Percentiles rank a stretch among this genome's conserved stretches.
These are phyloP conservation scores for Magallana nippona DNA, from an alignment of 2,888 invertebrate species.

Conservation along the genomic window DNA sequence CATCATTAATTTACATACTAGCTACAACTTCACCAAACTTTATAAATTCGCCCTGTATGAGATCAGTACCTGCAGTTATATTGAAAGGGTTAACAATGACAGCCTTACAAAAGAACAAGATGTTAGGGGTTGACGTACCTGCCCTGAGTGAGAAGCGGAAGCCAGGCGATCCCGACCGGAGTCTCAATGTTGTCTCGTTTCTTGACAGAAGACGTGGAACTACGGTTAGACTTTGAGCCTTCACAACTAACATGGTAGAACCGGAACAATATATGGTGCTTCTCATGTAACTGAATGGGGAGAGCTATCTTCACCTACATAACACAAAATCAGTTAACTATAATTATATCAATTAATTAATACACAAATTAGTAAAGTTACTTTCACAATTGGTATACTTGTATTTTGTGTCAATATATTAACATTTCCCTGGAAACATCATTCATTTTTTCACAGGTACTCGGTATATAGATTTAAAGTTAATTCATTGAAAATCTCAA, in stretches of 20 bases:
- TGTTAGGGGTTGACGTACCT: constrained; percentile 79
- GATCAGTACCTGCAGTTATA: too few relatives aligned
- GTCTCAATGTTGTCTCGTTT: constrained; percentile 76
- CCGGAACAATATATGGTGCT: constrained; percentile 95
- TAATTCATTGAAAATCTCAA: too few relatives aligned
- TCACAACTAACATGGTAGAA: constrained; percentile 96
- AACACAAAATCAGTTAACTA: neutral
- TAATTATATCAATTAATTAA: neutral
- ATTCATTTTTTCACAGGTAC: too few relatives aligned
- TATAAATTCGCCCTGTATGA: too few relatives aligned
- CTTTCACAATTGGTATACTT: too few relatives aligned
- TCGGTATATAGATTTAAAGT: too few relatives aligned
- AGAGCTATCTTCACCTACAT: constrained; percentile 89
- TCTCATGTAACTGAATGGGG: constrained; percentile 90
- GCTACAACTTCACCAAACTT: too few relatives aligned
- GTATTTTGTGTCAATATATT: too few relatives aligned
- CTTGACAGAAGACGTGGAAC: constrained; percentile 61
- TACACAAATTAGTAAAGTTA: neutral
- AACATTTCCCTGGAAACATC: too few relatives aligned
- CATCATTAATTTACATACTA: too few relatives aligned
- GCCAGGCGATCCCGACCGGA: constrained; percentile 96
- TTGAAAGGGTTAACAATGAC: too few relatives aligned
- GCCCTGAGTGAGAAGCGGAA: constrained; percentile 88
- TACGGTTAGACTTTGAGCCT: constrained; percentile 66
- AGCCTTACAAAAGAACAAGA: too few relatives aligned